Evolutionary conservation across 2,113 vertebrate species (phyloP).

Genomic region (Thunnus maccoyii): DNA sequence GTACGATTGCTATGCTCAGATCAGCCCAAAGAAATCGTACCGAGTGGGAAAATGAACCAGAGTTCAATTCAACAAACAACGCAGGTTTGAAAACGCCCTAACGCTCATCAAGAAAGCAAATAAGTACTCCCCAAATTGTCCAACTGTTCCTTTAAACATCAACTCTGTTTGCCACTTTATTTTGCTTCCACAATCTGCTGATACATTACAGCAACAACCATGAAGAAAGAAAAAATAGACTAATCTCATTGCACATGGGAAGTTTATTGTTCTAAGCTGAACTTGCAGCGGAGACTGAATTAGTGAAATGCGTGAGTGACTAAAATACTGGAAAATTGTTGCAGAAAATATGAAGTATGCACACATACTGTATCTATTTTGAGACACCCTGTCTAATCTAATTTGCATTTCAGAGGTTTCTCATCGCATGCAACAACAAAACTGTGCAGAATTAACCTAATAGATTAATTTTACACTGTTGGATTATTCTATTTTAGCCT

Average conservation of each 20-base stretch:
- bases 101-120: too few species aligned
- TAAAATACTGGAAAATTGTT: not conserved
- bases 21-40: too few species aligned
- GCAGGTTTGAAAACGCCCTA: too few species aligned
- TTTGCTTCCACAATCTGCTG: not conserved
- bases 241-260: not conserved
- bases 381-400: not conserved
- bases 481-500: not conserved
- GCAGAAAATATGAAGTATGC: not conserved
- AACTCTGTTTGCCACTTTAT: too few species aligned
- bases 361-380: constrained; percentile 2
- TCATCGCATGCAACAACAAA: constrained; percentile 1
- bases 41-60: too few species aligned
- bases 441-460: constrained; percentile 12
- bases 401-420: constrained; percentile 38
- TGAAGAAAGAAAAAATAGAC: too few species aligned
- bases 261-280: too few species aligned
- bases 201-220: too few species aligned
- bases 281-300: not conserved
- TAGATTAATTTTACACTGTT: not conserved
- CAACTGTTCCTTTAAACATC: too few species aligned
- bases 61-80: too few species aligned
- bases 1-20: too few species aligned
- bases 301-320: not conserved
- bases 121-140: too few species aligned